phyloP scores from a whole-genome alignment of 1,140 invertebrate genomes.

The Parasteatoda tepidariorum region DNA sequence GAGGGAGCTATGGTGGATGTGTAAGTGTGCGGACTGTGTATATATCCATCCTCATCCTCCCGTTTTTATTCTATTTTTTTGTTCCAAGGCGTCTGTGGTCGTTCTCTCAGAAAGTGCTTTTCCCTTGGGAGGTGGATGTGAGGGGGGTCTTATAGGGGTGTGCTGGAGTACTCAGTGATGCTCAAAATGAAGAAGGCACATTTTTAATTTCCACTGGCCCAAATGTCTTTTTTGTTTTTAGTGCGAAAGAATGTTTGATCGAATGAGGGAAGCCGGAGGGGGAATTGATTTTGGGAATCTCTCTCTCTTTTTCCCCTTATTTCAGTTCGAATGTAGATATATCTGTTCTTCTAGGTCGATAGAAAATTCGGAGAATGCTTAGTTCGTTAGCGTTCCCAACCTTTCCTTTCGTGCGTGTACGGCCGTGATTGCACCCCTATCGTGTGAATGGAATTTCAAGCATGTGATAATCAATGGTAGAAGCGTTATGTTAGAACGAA shows the following conservation, averaged over 20 bases:
- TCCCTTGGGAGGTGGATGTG: neutral
- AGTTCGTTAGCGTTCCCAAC: neutral
- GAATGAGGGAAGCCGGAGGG: neutral
- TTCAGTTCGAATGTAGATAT: neutral
- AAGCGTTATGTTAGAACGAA: neutral
- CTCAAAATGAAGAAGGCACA: neutral
- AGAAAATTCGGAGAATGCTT: neutral
- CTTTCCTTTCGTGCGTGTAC: neutral
- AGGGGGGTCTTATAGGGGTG: too few relatives aligned
- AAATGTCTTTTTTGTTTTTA: neutral
- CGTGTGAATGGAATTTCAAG: neutral
- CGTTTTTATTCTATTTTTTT: neutral
- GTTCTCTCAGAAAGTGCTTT: neutral
- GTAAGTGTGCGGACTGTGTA: neutral
- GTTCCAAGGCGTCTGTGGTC: slow-evolving; percentile 24
- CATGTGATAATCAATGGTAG: neutral
- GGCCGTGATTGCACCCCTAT: neutral
- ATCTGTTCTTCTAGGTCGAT: neutral
- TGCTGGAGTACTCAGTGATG: neutral
- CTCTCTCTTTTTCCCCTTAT: neutral
- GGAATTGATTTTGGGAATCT: neutral
- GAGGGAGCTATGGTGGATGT: neutral
- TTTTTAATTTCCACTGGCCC: neutral
- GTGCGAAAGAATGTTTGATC: neutral
- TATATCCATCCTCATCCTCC: neutral